Evolutionary conservation across 2,113 vertebrate genomes (phyloP), one percentile per base, ranked within the genome.

Genomic region (Boulengeromyrus knoepffleri): DNA sequence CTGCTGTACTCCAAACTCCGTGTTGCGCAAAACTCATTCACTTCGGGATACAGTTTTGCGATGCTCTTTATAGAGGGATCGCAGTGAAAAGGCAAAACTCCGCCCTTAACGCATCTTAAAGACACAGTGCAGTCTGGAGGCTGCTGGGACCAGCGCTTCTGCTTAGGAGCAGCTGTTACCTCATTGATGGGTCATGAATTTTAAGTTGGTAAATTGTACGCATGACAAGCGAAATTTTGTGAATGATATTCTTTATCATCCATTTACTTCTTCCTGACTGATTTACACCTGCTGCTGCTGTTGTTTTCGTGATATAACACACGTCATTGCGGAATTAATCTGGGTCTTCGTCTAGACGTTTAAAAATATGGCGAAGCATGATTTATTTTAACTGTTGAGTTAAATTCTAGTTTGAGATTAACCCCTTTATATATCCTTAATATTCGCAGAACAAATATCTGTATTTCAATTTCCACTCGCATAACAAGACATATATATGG

Each of bases 31-130:
- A 85, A 47, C n/a, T 49, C 83, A 46, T 86, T 90, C 83, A 90
- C 56, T 31, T 66, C 42, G 46, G 15, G n/a, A 53, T 85, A 27
- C 56, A 21, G 21, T 87, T 87, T 87, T 46, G 85, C 89, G 89
- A 87, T 87, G 24, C 53, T 87, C 58, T 87, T 87, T 90, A 90
- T 90, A 90, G 42, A 3, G 58, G 24, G 13, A 27, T 13, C 47
- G 9, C 46, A 39, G 50, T 24, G 53, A 27, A 47, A 80, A 19
- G 19, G n/a, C 56, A 27, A 19, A 87, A 56, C 89, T 87, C 89
- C 89, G 85, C 89, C 89, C 53, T 17, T n/a, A 45, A 12, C 39
- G 19, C 45, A 13, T 49, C 56, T 90, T 90, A 90, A 90, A 90
- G 89, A 31, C 24, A 62, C 27, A 45, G 56, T 21, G 19, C 56